Percentiles rank a stretch among this genome's conserved stretches.
These are phyloP conservation scores for Dryas iulia DNA, from an alignment of 1,140 invertebrate species.

Conservation along the genomic window DNA sequence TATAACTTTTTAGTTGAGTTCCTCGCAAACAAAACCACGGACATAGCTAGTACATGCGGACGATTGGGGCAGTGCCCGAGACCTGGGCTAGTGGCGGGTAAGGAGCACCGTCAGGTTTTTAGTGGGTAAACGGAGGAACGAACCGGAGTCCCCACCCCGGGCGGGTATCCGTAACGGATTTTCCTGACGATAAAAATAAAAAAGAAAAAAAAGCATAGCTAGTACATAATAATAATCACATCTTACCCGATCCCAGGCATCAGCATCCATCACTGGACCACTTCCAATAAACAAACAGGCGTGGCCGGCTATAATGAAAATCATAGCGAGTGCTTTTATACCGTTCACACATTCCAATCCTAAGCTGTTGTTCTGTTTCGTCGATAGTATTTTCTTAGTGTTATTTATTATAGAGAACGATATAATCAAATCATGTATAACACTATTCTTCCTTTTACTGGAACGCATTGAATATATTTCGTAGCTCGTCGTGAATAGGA, in stretches of 20 bases:
- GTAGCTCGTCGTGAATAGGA: constrained; percentile 64
- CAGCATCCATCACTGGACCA: constrained; percentile 83
- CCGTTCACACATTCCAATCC: constrained; percentile 84
- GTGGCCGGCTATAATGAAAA: constrained; percentile 84
- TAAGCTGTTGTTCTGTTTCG: constrained; percentile 81
- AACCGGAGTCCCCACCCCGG: too few relatives aligned
- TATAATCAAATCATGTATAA: constrained; percentile 68
- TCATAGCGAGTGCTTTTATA: constrained; percentile 84
- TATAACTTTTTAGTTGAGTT: too few relatives aligned
- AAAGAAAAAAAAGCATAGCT: too few relatives aligned
- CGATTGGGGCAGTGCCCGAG: too few relatives aligned
- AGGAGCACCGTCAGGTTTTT: too few relatives aligned
- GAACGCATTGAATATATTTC: constrained; percentile 55
- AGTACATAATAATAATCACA: neutral
- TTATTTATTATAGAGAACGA: constrained; percentile 83
- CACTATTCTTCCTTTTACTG: constrained; percentile 42
- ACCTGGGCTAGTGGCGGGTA: too few relatives aligned
- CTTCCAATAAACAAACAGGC: constrained; percentile 83
- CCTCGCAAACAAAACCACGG: too few relatives aligned
- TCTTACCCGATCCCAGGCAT: constrained; percentile 82
- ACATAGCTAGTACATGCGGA: too few relatives aligned
- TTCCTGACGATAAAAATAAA: too few relatives aligned
- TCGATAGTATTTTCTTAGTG: constrained; percentile 81
- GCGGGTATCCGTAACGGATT: too few relatives aligned
- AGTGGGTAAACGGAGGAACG: too few relatives aligned